A percentile compares a stretch with the other conserved stretches of the same genome.
Evolutionary conservation across 2,113 vertebrate species (phyloP).

Genomic region (Uria aalge): DNA sequence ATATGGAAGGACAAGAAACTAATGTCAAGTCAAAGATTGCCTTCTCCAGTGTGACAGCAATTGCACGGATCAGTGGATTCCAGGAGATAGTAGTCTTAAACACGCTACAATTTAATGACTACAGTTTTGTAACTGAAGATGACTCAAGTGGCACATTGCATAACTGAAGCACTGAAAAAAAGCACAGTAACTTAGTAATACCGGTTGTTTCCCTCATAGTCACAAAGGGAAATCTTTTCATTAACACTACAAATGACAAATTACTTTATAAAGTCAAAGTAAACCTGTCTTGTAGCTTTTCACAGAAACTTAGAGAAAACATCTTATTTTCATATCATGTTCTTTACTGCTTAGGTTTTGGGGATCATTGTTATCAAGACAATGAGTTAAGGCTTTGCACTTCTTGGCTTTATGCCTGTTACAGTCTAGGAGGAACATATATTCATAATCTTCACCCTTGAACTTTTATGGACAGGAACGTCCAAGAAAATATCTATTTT

Average conservation of each 20-base stretch:
- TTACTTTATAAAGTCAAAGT: not conserved
- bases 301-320: not conserved
- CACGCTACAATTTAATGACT: slow-evolving; percentile 16
- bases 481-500: not conserved
- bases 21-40: slow-evolving; percentile 39
- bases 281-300: not conserved
- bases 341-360: not conserved
- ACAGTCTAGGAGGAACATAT: not conserved
- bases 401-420: not conserved
- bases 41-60: slow-evolving; percentile 20
- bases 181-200: not conserved
- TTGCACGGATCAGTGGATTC: slow-evolving; percentile 13
- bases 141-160: not conserved
- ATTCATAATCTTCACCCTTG: not conserved
- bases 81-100: slow-evolving; percentile 17
- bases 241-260: not conserved
- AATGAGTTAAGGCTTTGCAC: not conserved
- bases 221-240: not conserved
- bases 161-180: not conserved
- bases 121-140: slow-evolving; percentile 25
- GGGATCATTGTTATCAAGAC: not conserved
- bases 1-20: slow-evolving; percentile 23
- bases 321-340: not conserved
- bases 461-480: not conserved
- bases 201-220: not conserved